Evolutionary conservation across 2,888 invertebrate species (phyloP).

Genomic region (Polydrusus pterygomalis): DNA sequence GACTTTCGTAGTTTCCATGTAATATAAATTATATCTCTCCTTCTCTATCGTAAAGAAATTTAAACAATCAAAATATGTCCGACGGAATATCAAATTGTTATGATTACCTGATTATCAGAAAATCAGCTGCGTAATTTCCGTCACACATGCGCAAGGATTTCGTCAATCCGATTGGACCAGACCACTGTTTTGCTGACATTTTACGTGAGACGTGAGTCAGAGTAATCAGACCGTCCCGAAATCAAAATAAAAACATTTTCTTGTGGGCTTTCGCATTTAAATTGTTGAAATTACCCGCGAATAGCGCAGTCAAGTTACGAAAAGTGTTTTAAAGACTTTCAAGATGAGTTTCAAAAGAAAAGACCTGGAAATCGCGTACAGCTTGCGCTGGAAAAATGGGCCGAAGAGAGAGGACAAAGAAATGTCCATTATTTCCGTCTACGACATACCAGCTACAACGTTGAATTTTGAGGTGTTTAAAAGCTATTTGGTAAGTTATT

Average conservation of each 20-base stretch:
- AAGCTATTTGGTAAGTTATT: conserved; percentile 70
- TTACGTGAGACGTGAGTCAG: too few relatives aligned
- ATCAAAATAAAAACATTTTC: conserved; percentile 48
- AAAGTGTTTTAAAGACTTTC: conserved; percentile 13
- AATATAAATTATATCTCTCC: not conserved
- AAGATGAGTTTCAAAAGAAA: conserved; percentile 62
- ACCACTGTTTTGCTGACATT: conserved; percentile 17
- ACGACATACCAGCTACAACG: conserved; percentile 71
- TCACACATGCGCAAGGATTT: conserved; percentile 24
- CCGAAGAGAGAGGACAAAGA: conserved; percentile 67
- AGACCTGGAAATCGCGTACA: conserved; percentile 70
- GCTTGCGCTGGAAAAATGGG: conserved; percentile 69
- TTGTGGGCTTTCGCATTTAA: conserved; percentile 5
- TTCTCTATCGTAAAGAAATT: not conserved
- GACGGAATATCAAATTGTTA: not conserved
- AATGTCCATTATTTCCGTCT: conserved; percentile 70
- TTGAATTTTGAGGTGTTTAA: conserved; percentile 71
- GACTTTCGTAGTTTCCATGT: not conserved
- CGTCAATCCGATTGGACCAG: conserved; percentile 1
- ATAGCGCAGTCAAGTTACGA: not conserved
- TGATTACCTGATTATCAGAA: not conserved
- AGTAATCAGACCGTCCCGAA: not conserved
- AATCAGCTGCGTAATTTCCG: conserved; percentile 54
- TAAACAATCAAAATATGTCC: not conserved
- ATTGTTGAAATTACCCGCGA: not conserved